These are phyloP conservation scores for Trichosurus vulpecula DNA, from an alignment of 2,797 vertebrate species.

Conservation along the genomic window DNA sequence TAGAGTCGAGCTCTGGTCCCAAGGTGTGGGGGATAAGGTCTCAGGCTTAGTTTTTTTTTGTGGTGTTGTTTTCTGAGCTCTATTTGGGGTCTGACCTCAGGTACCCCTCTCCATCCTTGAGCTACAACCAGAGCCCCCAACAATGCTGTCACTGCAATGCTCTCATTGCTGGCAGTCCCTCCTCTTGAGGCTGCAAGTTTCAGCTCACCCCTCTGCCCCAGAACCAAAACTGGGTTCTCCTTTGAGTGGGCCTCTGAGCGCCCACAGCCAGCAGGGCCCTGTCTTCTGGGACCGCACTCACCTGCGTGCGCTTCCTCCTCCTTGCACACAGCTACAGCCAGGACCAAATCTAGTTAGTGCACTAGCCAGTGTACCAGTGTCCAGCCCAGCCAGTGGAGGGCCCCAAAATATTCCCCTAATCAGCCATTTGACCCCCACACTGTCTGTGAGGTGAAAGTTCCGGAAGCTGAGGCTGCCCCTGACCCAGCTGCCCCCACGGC, in stretches of 20 bases:
- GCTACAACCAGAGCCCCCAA: background rate
- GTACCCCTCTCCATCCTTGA: background rate
- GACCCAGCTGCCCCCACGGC: background rate
- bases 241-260: background rate
- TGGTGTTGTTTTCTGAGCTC: background rate
- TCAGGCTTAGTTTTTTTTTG: background rate
- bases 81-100: background rate
- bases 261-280: background rate
- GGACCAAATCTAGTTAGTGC: too few relatives aligned
- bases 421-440: background rate
- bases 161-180: background rate
- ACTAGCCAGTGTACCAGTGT: too few relatives aligned
- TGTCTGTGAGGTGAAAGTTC: background rate
- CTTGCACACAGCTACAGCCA: background rate
- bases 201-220: background rate
- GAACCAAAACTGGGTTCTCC: background rate
- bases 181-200: background rate
- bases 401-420: background rate
- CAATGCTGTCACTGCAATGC: background rate
- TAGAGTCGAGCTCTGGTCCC: too few relatives aligned
- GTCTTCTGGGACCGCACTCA: background rate
- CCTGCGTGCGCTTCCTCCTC: background rate
- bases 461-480: background rate
- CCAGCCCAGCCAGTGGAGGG: too few relatives aligned
- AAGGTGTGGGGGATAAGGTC: background rate